Conservation (phyloP, 1,140 invertebrate genomes). For the Stegodyphus mimosarum region DNA sequence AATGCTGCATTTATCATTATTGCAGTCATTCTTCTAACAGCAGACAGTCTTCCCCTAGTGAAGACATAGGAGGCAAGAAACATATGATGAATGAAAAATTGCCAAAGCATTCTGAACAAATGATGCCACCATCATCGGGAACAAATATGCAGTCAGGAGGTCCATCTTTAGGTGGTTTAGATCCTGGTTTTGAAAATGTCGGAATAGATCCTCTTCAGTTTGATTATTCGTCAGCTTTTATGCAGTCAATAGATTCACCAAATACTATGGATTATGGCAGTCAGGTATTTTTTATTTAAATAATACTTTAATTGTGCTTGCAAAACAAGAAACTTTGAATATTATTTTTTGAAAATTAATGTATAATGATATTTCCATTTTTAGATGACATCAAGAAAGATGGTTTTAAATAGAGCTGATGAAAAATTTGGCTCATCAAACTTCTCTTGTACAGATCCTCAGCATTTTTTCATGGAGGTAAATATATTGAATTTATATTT, state of each 20-base stretch:
- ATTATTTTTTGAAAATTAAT: background rate
- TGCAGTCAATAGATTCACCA: slow-evolving; percentile 70
- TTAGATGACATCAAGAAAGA: slow-evolving; percentile 54
- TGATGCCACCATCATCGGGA: slow-evolving; percentile 53
- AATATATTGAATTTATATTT: background rate
- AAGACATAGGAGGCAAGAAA: slow-evolving; percentile 78
- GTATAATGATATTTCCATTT: background rate
- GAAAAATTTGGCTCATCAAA: slow-evolving; percentile 56
- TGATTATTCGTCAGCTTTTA: slow-evolving; percentile 68
- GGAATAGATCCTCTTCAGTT: slow-evolving; percentile 68
- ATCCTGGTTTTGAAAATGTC: slow-evolving; percentile 65
- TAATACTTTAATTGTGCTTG: background rate
- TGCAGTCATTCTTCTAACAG: slow-evolving; percentile 70
- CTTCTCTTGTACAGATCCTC: slow-evolving; percentile 57
- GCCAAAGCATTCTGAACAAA: slow-evolving; percentile 54
- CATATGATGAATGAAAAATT: slow-evolving; percentile 66
- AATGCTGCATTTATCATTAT: background rate
- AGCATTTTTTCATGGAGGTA: slow-evolving; percentile 61
- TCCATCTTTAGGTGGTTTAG: slow-evolving; percentile 26
- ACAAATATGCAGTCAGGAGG: slow-evolving; percentile 43
- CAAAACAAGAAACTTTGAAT: background rate
- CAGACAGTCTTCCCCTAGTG: slow-evolving; percentile 87
- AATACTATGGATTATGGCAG: slow-evolving; percentile 69
- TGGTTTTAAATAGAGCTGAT: slow-evolving; percentile 55
- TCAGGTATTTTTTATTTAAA: slow-evolving; percentile 63